Conservation (phyloP, 1,140 invertebrate genomes). For the Leucophenga varia region DNA sequence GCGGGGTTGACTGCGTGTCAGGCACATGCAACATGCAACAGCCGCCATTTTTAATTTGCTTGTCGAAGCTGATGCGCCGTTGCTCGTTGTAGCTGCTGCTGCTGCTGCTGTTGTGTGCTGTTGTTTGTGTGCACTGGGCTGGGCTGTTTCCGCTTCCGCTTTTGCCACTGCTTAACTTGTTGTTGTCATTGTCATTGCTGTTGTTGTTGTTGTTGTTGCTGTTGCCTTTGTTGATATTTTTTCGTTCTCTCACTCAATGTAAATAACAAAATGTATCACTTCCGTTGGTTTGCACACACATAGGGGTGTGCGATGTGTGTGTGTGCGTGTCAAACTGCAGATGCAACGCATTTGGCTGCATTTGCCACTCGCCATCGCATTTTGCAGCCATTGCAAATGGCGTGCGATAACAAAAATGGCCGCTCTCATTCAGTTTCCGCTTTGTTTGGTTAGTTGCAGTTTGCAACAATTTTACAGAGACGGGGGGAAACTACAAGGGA, state of each 20-base stretch:
- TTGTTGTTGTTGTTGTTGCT: too few species aligned
- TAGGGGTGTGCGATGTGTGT: too few species aligned
- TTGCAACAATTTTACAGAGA: constrained; percentile 32
- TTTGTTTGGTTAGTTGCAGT: constrained; percentile 39
- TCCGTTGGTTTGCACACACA: too few species aligned
- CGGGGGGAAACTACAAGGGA: too few species aligned
- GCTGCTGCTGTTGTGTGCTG: constrained; percentile 29
- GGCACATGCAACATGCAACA: background rate
- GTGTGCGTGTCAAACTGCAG: constrained; percentile 11
- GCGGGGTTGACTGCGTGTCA: too few species aligned
- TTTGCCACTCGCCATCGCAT: too few species aligned
- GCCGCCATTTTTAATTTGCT: constrained; percentile 45
- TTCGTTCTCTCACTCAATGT: constrained; percentile 20
- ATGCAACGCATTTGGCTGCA: constrained; percentile 10
- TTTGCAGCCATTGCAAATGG: constrained; percentile 38
- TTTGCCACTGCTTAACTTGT: constrained; percentile 16
- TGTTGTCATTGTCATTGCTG: constrained; percentile 8
- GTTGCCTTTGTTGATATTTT: constrained; percentile 3
- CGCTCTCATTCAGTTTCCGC: constrained; percentile 39
- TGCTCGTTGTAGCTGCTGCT: too few species aligned
- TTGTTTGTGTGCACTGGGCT: constrained; percentile 12
- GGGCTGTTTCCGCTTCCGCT: constrained; percentile 43
- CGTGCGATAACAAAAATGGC: constrained; percentile 51
- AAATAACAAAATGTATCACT: constrained; percentile 40
- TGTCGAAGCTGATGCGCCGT: too few species aligned